Percentiles rank a stretch among this genome's conserved stretches.
phyloP scores from a whole-genome alignment of 2,888 invertebrate genomes.

The Caenorhabditis sp. region DNA sequence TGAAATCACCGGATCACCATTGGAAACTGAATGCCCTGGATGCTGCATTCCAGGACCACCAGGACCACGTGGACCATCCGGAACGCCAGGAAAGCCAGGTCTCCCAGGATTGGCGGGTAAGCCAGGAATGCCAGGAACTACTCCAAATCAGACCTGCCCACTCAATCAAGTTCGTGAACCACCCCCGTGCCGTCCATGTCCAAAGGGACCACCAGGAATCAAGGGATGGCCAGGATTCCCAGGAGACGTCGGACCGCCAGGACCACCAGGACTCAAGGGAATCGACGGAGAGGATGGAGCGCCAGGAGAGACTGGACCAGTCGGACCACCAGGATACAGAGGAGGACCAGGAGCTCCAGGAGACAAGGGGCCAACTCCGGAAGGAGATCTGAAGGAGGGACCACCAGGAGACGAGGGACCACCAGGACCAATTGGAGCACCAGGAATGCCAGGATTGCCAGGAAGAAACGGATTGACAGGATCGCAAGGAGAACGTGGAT shows the following conservation, averaged over 20 bases:
- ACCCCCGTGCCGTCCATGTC: conserved; percentile 83
- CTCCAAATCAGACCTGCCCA: conserved; percentile 83
- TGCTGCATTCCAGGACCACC: conserved; percentile 80
- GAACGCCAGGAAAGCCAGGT: conserved; percentile 81
- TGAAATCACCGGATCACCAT: conserved; percentile 81
- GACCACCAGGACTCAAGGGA: conserved; percentile 82
- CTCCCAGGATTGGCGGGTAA: conserved; percentile 79
- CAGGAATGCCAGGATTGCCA: conserved; percentile 82
- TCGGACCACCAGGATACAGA: conserved; percentile 77
- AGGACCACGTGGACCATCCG: conserved; percentile 82
- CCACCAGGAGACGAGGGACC: conserved; percentile 82
- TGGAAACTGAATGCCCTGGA: conserved; percentile 83
- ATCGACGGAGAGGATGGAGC: conserved; percentile 82
- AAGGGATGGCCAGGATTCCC: conserved; percentile 84
- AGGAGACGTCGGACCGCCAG: conserved; percentile 82
- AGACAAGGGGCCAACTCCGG: conserved; percentile 83
- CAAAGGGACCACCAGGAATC: conserved; percentile 80
- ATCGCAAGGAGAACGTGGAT: conserved; percentile 72
- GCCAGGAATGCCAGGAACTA: conserved; percentile 81
- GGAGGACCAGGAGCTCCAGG: conserved; percentile 83
- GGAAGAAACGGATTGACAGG: conserved; percentile 82
- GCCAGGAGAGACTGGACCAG: conserved; percentile 78
- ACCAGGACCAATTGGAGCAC: conserved; percentile 82
- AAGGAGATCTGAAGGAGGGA: conserved; percentile 74
- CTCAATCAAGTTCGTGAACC: conserved; percentile 80